Conservation (phyloP, 2,888 invertebrate species). For the Taphrorychus bicolor region DNA sequence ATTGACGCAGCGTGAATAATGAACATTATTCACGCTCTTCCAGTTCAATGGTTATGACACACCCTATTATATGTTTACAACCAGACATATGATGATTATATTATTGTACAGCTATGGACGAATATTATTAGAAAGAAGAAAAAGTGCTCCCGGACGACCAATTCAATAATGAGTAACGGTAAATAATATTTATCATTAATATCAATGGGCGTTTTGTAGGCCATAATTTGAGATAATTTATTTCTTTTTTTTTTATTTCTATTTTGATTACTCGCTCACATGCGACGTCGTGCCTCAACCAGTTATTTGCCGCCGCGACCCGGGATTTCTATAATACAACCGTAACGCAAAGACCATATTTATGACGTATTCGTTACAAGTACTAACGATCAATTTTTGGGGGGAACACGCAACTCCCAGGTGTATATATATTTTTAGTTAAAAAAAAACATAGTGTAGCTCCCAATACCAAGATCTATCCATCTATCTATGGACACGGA, state of each 20-base stretch:
- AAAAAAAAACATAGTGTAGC: not conserved
- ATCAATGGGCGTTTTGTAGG: not conserved
- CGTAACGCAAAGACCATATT: slow-evolving; percentile 9
- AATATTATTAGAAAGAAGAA: too few species aligned
- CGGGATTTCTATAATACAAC: not conserved
- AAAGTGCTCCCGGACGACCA: too few species aligned
- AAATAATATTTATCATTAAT: not conserved
- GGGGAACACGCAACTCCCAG: slow-evolving; percentile 28
- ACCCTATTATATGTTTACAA: too few species aligned
- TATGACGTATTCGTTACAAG: slow-evolving; percentile 27
- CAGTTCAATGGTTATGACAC: too few species aligned
- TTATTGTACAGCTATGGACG: too few species aligned
- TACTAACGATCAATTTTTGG: slow-evolving; percentile 17
- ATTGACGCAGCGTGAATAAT: too few species aligned
- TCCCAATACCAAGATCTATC: too few species aligned
- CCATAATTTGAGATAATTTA: not conserved
- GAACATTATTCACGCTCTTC: too few species aligned
- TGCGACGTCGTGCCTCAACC: not conserved
- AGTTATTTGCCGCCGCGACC: not conserved
- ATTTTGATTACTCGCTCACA: not conserved
- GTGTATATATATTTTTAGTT: slow-evolving; percentile 2
- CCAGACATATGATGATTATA: too few species aligned
- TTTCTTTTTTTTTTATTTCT: not conserved
- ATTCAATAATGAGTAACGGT: not conserved
- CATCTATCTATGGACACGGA: not conserved